Percentiles rank a stretch among this genome's conserved stretches.
These are phyloP conservation scores for Sinelater perroti DNA, from an alignment of 2,888 invertebrate genomes.

Conservation along the genomic window DNA sequence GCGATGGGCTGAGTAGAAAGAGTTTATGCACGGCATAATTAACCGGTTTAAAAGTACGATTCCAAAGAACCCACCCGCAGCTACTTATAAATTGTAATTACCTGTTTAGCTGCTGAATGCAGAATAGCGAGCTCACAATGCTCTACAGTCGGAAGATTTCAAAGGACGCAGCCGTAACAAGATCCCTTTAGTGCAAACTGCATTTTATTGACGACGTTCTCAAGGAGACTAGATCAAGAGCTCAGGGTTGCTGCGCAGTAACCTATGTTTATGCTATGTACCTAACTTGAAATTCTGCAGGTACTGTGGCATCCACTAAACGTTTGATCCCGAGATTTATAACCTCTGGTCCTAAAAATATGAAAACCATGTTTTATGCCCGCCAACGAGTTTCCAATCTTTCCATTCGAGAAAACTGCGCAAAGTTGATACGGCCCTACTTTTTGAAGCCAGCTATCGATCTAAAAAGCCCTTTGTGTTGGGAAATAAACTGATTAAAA, in stretches of 20 bases:
- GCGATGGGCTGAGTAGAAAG: not conserved
- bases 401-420: conserved; percentile 19
- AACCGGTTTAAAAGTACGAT: not conserved
- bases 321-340: conserved; percentile 25
- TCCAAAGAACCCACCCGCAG: not conserved
- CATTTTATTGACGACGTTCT: conserved; percentile 3
- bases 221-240: conserved; percentile 17
- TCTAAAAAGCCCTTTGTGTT: not conserved
- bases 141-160: not conserved
- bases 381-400: conserved; percentile 8
- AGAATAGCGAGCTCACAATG: not conserved
- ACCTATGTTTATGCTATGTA: conserved; percentile 8
- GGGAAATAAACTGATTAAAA: not conserved
- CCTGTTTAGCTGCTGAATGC: not conserved
- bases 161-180: not conserved
- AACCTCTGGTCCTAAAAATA: conserved; percentile 19
- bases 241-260: conserved; percentile 8
- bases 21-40: not conserved
- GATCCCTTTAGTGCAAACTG: conserved; percentile 4
- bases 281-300: not conserved
- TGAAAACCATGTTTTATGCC: conserved; percentile 4
- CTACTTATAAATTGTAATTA: not conserved
- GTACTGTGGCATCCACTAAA: conserved; percentile 16
- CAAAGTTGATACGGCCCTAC: not conserved
- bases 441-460: not conserved